These are phyloP conservation scores for Dinothrombium tinctorium DNA, from an alignment of 1,140 invertebrate species.

Conservation along the genomic window DNA sequence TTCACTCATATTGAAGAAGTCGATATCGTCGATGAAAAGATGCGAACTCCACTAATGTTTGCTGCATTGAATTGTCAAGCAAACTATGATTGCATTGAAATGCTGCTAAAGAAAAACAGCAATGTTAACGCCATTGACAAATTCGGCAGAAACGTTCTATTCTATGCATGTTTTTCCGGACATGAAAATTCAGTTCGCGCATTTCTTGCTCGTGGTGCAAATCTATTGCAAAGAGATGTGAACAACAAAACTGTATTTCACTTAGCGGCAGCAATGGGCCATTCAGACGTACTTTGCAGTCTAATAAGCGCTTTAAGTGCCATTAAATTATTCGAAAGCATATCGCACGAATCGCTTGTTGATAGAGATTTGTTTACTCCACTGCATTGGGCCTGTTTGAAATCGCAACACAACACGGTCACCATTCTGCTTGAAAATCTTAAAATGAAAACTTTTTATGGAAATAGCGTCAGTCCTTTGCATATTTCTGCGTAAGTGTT, in stretches of 20 bases:
- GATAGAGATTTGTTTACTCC: constrained; percentile 5
- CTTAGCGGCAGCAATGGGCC: neutral
- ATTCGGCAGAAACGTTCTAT: neutral
- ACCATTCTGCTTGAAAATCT: neutral
- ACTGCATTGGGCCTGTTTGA: constrained; percentile 2
- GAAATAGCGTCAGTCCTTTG: neutral
- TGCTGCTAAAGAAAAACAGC: constrained; percentile 28
- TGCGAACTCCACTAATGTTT: constrained; percentile 20
- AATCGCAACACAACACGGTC: neutral
- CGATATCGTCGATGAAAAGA: constrained; percentile 25
- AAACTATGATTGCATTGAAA: constrained; percentile 24
- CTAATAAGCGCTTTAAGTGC: too few species aligned
- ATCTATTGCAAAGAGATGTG: neutral
- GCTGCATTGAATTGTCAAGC: constrained; percentile 25
- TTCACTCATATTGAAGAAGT: constrained; percentile 12
- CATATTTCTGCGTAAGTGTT: constrained; percentile 6
- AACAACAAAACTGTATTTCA: constrained; percentile 6
- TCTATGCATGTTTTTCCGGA: neutral
- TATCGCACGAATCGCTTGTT: neutral
- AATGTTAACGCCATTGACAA: constrained; percentile 20
- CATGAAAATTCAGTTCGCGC: neutral
- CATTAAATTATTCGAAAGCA: neutral
- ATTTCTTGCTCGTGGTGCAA: neutral
- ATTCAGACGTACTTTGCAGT: too few species aligned
- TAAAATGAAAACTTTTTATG: neutral